phyloP scores from a whole-genome alignment of 2,888 invertebrate species.

The Drosophila limbata region DNA sequence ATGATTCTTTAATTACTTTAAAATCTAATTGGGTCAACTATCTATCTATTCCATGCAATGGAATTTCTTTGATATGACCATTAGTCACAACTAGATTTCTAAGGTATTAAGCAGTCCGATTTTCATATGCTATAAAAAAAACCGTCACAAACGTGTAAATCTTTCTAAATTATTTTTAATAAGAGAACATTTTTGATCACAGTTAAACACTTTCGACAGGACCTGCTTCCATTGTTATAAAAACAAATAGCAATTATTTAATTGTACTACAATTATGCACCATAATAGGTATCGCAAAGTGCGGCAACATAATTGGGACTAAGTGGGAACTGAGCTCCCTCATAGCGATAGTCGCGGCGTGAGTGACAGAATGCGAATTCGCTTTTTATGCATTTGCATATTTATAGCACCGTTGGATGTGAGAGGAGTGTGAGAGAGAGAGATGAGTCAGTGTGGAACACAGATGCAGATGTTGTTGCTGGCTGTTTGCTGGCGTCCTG shows the following conservation, averaged over 20 bases:
- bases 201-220: not conserved
- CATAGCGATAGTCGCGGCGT: not conserved
- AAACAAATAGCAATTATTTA: conserved; percentile 1
- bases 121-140: not conserved
- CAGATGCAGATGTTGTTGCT: conserved; percentile 2
- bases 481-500: conserved; percentile 8
- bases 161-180: not conserved
- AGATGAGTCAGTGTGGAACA: not conserved
- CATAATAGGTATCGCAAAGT: not conserved
- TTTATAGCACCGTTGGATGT: conserved; percentile 13
- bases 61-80: not conserved
- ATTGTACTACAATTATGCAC: not conserved
- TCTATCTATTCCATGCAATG: not conserved
- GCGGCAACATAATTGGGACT: not conserved
- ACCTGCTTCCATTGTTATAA: not conserved
- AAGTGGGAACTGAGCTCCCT: conserved; percentile 1
- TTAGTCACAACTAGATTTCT: not conserved
- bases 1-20: not conserved
- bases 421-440: too few relatives aligned
- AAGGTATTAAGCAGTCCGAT: not conserved
- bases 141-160: not conserved
- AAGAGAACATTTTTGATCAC: not conserved
- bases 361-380: conserved; percentile 16
- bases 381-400: conserved; percentile 17
- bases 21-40: not conserved